Percentiles rank a stretch among this genome's conserved stretches.
phyloP scores from a whole-genome alignment of 1,140 invertebrate genomes.

The Thaumetopoea pityocampa region DNA sequence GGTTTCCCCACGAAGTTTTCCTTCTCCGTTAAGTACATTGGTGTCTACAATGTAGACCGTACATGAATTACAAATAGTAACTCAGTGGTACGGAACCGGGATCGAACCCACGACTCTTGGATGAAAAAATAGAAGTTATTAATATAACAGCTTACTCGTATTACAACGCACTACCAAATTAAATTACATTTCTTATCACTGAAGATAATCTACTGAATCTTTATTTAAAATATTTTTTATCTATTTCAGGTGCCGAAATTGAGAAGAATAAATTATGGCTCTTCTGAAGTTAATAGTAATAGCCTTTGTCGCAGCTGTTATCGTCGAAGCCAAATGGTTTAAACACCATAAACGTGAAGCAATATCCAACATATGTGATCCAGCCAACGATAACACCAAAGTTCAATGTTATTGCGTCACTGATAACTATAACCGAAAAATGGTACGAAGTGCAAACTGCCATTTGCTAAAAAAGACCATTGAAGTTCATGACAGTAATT shows the following conservation, averaged over 20 bases:
- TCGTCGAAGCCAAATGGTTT: conserved; percentile 37
- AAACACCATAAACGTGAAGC: conserved; percentile 45
- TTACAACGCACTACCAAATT: too few relatives aligned
- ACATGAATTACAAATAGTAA: too few relatives aligned
- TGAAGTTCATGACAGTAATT: conserved; percentile 76
- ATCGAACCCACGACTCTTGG: too few relatives aligned
- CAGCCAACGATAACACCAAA: conserved; percentile 43
- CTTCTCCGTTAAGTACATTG: too few relatives aligned
- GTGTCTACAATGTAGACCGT: too few relatives aligned
- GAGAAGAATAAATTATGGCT: conserved; percentile 37
- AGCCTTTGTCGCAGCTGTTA: conserved; percentile 33
- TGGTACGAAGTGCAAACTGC: conserved; percentile 67
- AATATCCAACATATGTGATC: conserved; percentile 40
- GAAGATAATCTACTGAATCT: too few relatives aligned
- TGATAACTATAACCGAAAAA: conserved; percentile 23
- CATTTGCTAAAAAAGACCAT: conserved; percentile 78
- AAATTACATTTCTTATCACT: too few relatives aligned
- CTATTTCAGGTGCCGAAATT: conserved; percentile 26
- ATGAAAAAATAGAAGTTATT: too few relatives aligned
- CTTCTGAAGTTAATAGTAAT: conserved; percentile 41
- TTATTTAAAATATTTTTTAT: conserved; percentile 21
- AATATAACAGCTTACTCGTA: too few relatives aligned
- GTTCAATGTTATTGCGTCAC: conserved; percentile 55
- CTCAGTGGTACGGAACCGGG: too few relatives aligned
- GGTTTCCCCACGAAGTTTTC: too few relatives aligned